Evolutionary conservation across 1,140 invertebrate species (phyloP), one percentile per base, ranked within the genome.

Genomic region (Acyrthosiphon pisum): DNA sequence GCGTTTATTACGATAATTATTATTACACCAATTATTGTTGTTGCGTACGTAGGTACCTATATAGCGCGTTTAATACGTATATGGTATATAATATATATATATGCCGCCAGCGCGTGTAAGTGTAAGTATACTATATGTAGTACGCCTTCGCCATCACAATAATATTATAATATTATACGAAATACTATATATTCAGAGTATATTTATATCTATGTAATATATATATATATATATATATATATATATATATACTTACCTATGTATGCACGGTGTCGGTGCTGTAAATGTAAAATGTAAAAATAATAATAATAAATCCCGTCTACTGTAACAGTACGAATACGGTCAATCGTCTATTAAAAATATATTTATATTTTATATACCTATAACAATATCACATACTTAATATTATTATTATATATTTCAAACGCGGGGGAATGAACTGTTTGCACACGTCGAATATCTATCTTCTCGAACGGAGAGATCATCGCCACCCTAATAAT

Each of bases 1-100:
- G 60, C 30, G 30, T 76, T 76, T 76, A 76, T 76, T 76, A 76
- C 60, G n/a, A 76, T 76, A 76, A 76, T 76, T 76, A 76, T n/a
- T 76, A 76, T 76, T 76, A 76, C 30, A 76, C 60, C 60, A 76
- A 76, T 76, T 76, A 76, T 76, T 76, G 60, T 76, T 76, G 60
- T n/a, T n/a, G n/a, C 60, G 60, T 68, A 60, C 56, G 56, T 60
- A 60, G 23, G 26, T 60, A n/a, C 30, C 60, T 76, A 18, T 76
- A 76, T n/a, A n/a, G n/a, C 18, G 14, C 60, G 30, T 76, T 76
- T 76, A 76, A 76, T 68, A 6, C 30, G 20, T n/a, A 68, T 68
- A 60, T 53, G 48, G 20, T 53, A 53, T 56, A 56, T 60, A 11
- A 56, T 56, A 56, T 56, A 23, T 60, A 60, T 60, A 60, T 30